Evolutionary conservation across 2,888 invertebrate genomes (phyloP).

Genomic region (Cataglyphis cursor): DNA sequence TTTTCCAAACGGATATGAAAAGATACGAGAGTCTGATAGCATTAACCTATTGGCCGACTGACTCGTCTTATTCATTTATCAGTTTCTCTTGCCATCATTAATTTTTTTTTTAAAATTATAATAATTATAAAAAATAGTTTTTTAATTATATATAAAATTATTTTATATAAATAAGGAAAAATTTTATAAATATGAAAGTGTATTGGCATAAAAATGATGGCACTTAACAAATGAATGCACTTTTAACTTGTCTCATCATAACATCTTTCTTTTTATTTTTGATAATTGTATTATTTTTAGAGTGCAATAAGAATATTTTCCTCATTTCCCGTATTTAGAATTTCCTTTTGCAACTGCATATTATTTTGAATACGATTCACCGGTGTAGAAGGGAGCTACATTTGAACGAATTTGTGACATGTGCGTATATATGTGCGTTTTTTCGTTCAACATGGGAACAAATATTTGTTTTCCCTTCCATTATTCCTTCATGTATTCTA

Average conservation of each 20-base stretch:
- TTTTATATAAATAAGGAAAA: not conserved
- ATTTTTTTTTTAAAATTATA: not conserved
- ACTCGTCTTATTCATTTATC: conserved; percentile 1
- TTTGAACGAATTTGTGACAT: conserved; percentile 35
- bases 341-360: not conserved
- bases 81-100: not conserved
- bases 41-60: conserved; percentile 27
- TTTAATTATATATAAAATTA: not conserved
- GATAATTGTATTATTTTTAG: not conserved
- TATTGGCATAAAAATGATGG: not conserved
- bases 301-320: not conserved
- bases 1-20: conserved; percentile 21
- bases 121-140: too few species aligned
- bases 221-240: not conserved
- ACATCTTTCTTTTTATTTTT: not conserved
- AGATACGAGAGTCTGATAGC: not conserved
- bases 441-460: conserved; percentile 27
- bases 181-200: not conserved
- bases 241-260: not conserved
- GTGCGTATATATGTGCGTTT: conserved; percentile 3
- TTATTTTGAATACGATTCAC: conserved; percentile 20
- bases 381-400: conserved; percentile 27
- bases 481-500: conserved; percentile 64
- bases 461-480: conserved; percentile 56
- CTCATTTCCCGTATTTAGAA: not conserved